These are phyloP conservation scores for Radopholus similis DNA, from an alignment of 1,140 invertebrate genomes.

Conservation along the genomic window DNA sequence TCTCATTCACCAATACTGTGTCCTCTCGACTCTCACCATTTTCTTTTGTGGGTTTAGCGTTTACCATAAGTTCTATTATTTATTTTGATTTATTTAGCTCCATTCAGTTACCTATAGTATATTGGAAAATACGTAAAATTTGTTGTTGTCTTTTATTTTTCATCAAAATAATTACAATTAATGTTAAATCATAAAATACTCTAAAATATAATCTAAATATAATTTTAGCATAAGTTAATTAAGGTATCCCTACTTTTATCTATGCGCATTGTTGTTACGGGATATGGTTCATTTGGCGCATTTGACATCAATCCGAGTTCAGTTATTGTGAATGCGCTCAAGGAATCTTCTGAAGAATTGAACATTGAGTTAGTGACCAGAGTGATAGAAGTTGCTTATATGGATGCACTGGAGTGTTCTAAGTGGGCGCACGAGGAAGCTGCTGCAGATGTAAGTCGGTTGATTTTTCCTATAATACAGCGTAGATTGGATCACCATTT, in stretches of 20 bases:
- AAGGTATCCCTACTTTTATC: neutral
- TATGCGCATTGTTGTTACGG: conserved; percentile 18
- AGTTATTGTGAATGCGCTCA: conserved; percentile 14
- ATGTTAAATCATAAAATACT: too few species aligned
- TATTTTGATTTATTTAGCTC: conserved; percentile 1
- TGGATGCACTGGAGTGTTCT: conserved; percentile 6
- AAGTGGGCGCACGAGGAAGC: neutral
- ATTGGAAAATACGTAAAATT: conserved; percentile 6
- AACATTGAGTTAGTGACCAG: conserved; percentile 12
- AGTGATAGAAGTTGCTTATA: conserved; percentile 24
- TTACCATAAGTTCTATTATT: neutral
- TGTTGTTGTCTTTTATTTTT: neutral
- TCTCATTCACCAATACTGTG: neutral
- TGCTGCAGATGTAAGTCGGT: conserved; percentile 12
- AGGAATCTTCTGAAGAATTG: neutral
- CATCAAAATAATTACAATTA: too few species aligned
- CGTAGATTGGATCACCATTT: neutral
- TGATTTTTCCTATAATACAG: neutral
- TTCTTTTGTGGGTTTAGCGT: neutral
- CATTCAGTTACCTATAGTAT: neutral
- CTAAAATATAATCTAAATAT: neutral
- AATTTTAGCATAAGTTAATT: neutral
- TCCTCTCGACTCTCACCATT: neutral
- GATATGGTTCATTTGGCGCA: conserved; percentile 24
- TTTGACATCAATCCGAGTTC: conserved; percentile 21